A percentile compares a stretch with the other conserved stretches of the same genome.
Evolutionary conservation across 1,140 invertebrate species (phyloP).

Genomic region (Drosophila albomicans): DNA sequence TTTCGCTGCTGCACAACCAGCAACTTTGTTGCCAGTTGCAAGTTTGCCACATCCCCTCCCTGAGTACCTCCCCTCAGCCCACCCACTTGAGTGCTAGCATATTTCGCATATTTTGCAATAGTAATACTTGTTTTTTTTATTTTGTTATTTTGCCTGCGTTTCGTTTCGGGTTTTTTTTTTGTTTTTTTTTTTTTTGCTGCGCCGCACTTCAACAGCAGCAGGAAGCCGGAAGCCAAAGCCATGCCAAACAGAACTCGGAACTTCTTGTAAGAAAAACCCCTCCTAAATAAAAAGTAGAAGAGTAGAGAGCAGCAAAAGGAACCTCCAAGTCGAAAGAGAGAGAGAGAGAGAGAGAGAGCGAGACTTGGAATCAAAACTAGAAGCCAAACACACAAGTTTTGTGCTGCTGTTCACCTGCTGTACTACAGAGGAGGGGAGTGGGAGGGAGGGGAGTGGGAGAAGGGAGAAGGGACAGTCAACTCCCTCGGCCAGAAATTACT

Average conservation of each 20-base stretch:
- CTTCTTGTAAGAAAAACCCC: constrained; percentile 56
- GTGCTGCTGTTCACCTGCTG: constrained; percentile 41
- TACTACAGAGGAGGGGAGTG: constrained; percentile 7
- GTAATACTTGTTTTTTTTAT: constrained; percentile 21
- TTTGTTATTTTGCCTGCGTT: neutral
- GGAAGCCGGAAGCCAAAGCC: constrained; percentile 56
- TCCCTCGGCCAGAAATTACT: constrained; percentile 56
- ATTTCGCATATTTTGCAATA: constrained; percentile 48
- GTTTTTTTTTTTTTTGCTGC: no score
- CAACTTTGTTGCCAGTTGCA: constrained; percentile 31
- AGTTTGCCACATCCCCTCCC: neutral
- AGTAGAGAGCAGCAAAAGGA: no score
- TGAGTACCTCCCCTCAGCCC: neutral
- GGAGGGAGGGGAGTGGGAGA: neutral
- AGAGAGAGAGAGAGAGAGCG: neutral
- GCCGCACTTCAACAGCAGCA: constrained; percentile 8
- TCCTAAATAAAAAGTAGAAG: neutral
- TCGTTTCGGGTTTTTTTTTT: neutral
- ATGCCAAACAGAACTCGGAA: constrained; percentile 64
- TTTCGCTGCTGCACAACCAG: constrained; percentile 19
- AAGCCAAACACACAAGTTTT: constrained; percentile 28
- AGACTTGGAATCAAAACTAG: constrained; percentile 12
- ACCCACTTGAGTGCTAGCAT: constrained; percentile 15
- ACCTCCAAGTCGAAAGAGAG: neutral
- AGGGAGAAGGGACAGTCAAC: neutral